Evolutionary conservation across 2,797 vertebrate species (phyloP).

Genomic region (Podarcis siculus): DNA sequence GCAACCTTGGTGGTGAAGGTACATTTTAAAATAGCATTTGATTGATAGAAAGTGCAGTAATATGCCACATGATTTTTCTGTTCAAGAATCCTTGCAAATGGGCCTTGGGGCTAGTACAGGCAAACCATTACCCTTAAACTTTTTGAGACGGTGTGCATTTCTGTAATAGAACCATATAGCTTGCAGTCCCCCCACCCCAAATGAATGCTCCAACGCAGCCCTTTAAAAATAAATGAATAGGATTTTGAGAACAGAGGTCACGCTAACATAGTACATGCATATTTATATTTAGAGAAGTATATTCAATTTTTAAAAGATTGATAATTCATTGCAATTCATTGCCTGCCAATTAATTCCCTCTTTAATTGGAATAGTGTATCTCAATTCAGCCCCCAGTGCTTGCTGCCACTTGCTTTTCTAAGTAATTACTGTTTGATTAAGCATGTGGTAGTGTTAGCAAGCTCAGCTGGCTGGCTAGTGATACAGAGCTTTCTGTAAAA

Average conservation of each 20-base stretch:
- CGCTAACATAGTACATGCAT: not conserved
- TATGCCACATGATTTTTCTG: not conserved
- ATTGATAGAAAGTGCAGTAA: not conserved
- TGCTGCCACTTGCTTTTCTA: conserved; percentile 81
- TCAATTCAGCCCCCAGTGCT: conserved; percentile 65
- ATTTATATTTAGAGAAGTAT: not conserved
- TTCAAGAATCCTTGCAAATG: not conserved
- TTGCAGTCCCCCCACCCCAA: not conserved
- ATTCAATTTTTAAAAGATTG: conserved; percentile 29
- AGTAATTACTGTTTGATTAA: conserved; percentile 85
- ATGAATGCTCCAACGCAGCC: not conserved
- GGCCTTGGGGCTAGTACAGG: not conserved
- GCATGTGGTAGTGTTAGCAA: conserved; percentile 79
- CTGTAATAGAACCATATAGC: not conserved
- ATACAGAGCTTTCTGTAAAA: conserved; percentile 80
- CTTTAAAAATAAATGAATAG: not conserved
- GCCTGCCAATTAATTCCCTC: conserved; percentile 73
- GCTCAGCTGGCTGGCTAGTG: conserved; percentile 72
- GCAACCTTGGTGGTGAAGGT: not conserved
- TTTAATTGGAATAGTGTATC: conserved; percentile 70
- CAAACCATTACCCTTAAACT: not conserved
- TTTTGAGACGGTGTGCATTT: not conserved
- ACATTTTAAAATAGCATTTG: not conserved
- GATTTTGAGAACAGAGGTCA: not conserved
- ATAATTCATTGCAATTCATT: conserved; percentile 68